These are phyloP conservation scores for Nomada hirtipes DNA, from an alignment of 2,888 invertebrate species.

Conservation along the genomic window DNA sequence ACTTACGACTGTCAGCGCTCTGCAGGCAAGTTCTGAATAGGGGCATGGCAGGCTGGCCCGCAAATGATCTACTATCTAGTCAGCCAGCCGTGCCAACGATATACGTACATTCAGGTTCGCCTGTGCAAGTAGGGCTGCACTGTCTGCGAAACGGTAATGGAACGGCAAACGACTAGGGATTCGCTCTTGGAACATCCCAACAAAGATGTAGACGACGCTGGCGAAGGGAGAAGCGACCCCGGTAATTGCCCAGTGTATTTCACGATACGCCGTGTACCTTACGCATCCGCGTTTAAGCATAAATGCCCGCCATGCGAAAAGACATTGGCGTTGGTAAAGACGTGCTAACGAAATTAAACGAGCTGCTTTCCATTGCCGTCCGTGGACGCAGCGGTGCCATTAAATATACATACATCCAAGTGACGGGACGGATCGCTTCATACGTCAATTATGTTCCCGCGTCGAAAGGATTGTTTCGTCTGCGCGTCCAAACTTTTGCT, in stretches of 20 bases:
- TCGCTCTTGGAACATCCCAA: constrained; percentile 34
- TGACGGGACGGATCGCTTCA: too few relatives aligned
- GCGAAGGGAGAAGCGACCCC: neutral
- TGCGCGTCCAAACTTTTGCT: neutral
- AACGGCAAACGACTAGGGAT: constrained; percentile 54
- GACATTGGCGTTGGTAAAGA: neutral
- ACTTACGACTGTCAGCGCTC: constrained; percentile 50
- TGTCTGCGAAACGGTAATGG: constrained; percentile 59
- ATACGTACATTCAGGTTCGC: constrained; percentile 41
- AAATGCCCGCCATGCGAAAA: too few relatives aligned
- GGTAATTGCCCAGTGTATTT: constrained; percentile 39
- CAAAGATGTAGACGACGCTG: constrained; percentile 22
- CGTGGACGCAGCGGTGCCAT: neutral
- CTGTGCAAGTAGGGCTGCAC: constrained; percentile 45
- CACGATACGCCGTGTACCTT: neutral
- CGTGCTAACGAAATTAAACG: constrained; percentile 13
- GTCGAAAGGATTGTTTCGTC: too few relatives aligned
- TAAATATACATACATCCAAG: constrained; percentile 9
- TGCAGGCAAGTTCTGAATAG: constrained; percentile 59
- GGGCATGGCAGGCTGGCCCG: constrained; percentile 25
- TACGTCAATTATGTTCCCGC: too few relatives aligned
- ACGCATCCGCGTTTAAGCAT: too few relatives aligned
- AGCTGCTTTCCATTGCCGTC: too few relatives aligned
- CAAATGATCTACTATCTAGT: constrained; percentile 55
- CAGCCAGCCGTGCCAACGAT: constrained; percentile 45